Evolutionary conservation across 2,797 vertebrate genomes (phyloP).

Genomic region (Micrastur ruficollis): DNA sequence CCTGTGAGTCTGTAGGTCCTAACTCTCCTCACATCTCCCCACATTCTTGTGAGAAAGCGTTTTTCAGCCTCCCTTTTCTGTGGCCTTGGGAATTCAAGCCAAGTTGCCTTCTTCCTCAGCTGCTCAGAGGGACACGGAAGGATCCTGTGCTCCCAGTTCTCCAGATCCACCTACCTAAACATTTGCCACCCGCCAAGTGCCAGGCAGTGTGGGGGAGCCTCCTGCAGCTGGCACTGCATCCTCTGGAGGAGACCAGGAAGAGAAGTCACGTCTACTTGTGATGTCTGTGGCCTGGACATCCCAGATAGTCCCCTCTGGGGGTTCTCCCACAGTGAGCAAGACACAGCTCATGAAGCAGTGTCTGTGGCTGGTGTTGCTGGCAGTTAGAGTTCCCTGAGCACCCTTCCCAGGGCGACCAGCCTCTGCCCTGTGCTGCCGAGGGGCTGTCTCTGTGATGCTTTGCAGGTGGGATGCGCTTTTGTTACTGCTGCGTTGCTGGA

Average conservation of each 20-base stretch:
- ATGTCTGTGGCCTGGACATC: fast-evolving
- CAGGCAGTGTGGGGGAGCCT: not conserved
- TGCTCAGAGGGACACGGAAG: not conserved
- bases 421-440: not conserved
- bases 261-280: not conserved
- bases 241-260: not conserved
- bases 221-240: not conserved
- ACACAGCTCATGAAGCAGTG: not conserved
- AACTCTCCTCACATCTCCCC: not conserved
- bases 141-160: not conserved
- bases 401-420: not conserved
- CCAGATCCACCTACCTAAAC: not conserved
- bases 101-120: not conserved
- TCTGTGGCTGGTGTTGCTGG: not conserved
- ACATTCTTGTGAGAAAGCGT: not conserved
- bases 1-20: not conserved
- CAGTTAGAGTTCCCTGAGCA: not conserved
- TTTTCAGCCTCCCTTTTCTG: not conserved
- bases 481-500: not conserved
- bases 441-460: not conserved
- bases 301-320: not conserved
- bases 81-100: not conserved
- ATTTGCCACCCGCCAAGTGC: fast-evolving
- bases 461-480: conserved; percentile 20
- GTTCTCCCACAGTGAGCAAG: not conserved